Base-by-base conservation (phyloP, 1,140 invertebrate genomes). In the Pristionchus pacificus region DNA sequence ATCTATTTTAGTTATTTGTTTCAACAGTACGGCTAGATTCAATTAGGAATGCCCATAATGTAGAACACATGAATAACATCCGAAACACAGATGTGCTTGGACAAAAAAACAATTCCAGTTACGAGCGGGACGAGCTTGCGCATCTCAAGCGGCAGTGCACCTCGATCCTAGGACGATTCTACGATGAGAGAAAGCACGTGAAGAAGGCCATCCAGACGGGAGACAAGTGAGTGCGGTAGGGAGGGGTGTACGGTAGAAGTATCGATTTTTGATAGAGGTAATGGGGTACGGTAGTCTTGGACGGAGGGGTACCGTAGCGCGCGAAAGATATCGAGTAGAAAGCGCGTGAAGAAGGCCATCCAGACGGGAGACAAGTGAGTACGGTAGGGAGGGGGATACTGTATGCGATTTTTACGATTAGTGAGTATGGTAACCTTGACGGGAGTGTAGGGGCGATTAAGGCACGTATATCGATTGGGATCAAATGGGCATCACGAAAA, bases 151-250 rank as follows among this genome's bases (percentile, higher is more conserved):
- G 92, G 63, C 90, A 90, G 79, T 91, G 89, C 74, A 85, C 89
- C 1, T 84, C 86, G 1, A 89, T 92, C 67, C 86, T 97, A 28
- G 89, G 91, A 60, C 88, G 89, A 57, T 98, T 94, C 84, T 98
- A 98, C 84, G 90, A 93, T 64, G 91, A 90, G 3, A 94, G 95
- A 84, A 92, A 92, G 80, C 95, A 98, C 85, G 91, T 94, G 77
- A 97, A 97, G 84, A 93, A 93, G 80, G 91, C 91, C 78, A 89
- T 91, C 32, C 89, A 89, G 77, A 86, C 87, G 67, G 89, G 88
- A 80, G 88, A 89, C 89, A 90, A 85, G 84, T 83, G 83, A 74
- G 76, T 78, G 72, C 77, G 38, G n/a, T 6, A 49, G 38, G 38
- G 38, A 49, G 38, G 38, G 38, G 38, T 10, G 6, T 49, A 19